Evolutionary conservation across 2,113 vertebrate species (phyloP), one percentile per base, ranked within the genome.

Genomic region (Typhlomys cinereus): DNA sequence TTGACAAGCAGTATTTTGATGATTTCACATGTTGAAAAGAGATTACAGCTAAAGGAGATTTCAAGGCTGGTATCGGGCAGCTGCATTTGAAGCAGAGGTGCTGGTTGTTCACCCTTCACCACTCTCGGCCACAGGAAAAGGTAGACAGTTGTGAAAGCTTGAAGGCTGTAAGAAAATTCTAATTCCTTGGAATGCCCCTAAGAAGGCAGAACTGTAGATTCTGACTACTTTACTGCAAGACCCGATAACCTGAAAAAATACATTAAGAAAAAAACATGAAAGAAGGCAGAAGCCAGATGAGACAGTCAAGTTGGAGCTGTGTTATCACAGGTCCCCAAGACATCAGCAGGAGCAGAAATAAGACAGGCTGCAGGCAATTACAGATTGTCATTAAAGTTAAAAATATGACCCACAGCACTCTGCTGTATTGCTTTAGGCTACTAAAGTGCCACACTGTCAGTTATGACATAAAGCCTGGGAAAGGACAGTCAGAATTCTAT

Each of bases 331-430:
- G 75, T 80, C 79, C 70, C 88, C 66, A 73, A 90, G 85, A 96
- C 95, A 94, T 86, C 93, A 94, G 92, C 90, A 88, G 89, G 93
- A 76, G 70, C 88, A 88, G 92, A 93, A 96, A 76, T 88, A 57
- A 95, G 88, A 92, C 94, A 93, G 90, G 88, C 96, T 97, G 93
- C 94, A 95, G 96, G 96, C 93, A 95, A 94, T 93, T 83, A 94
- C 88, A 95, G 92, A 92, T 94, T 84, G 88, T 90, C 83, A 95
- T 86, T 95, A 86, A 89, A 96, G 95, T 92, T 89, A 96, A 94
- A 93, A 93, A 95, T 92, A 83, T 81, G 88, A 95, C 95, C 96
- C 92, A 80, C 39, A 93, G 95, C 80, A 64, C 92, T 81, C 23
- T 83, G 92, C 92, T 94, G 85, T 88, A 84, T 88, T 52, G 93